A percentile compares a stretch with the other conserved stretches of the same genome.
These are phyloP conservation scores for Creontiades dilutus DNA, from an alignment of 2,888 invertebrate species.

Conservation along the genomic window DNA sequence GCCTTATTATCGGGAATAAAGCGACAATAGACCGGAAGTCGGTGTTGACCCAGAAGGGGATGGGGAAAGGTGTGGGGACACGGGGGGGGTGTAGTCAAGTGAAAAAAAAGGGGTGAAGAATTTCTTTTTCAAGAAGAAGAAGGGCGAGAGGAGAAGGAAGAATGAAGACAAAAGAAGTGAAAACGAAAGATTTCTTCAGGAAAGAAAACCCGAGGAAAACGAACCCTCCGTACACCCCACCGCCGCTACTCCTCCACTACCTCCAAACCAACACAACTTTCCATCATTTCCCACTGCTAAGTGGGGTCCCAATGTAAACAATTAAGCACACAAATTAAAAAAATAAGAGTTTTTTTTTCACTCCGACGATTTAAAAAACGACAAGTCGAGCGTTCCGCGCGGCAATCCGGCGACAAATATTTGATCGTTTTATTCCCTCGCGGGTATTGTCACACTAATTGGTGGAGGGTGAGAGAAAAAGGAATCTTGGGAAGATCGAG, in stretches of 20 bases:
- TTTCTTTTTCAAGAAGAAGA: neutral
- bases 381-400: constrained; percentile 44
- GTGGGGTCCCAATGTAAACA: constrained; percentile 67
- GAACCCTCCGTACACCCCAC: constrained; percentile 5
- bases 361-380: neutral
- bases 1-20: constrained; percentile 47
- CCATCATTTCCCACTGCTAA: constrained; percentile 21
- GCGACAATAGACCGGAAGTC: constrained; percentile 59
- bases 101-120: constrained; percentile 39
- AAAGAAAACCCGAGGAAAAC: neutral
- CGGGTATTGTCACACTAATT: constrained; percentile 56
- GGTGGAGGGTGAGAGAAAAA: constrained; percentile 21
- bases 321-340: constrained; percentile 54
- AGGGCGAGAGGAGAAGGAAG: neutral
- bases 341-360: neutral
- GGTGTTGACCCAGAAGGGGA: constrained; percentile 57
- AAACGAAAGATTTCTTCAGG: neutral
- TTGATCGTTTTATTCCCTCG: constrained; percentile 53
- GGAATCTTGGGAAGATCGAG: neutral
- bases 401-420: constrained; percentile 32
- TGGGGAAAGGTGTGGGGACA: neutral
- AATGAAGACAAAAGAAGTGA: neutral
- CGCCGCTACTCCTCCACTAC: neutral
- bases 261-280: constrained; percentile 35
- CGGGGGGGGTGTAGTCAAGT: constrained; percentile 13